Conservation (phyloP, 2,113 vertebrate genomes). For the Osmerus eperlanus region DNA sequence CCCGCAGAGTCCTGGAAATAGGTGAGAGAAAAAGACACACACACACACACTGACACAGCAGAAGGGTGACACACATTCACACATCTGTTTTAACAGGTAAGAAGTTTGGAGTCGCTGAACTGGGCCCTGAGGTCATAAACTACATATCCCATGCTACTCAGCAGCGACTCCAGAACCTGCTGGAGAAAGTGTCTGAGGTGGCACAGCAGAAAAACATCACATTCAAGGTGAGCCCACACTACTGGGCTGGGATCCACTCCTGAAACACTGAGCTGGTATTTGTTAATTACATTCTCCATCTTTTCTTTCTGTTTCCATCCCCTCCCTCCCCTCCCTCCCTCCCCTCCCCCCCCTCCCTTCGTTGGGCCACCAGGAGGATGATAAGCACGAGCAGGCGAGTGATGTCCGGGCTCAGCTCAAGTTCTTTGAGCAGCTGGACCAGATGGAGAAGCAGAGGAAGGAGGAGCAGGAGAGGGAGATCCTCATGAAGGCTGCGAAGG, state of each 20-base stretch:
- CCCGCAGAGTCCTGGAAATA: slow-evolving; percentile 84
- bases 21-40: slow-evolving; percentile 61
- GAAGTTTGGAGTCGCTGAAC: slow-evolving; percentile 84
- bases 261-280: not conserved
- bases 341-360: not conserved
- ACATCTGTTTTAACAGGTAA: slow-evolving; percentile 70
- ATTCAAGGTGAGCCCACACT: slow-evolving; percentile 77
- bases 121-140: slow-evolving; percentile 85
- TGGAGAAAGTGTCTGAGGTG: slow-evolving; percentile 84
- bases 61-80: not conserved
- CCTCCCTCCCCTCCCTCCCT: not conserved
- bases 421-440: slow-evolving; percentile 91
- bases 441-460: slow-evolving; percentile 89
- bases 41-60: not conserved
- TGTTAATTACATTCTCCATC: not conserved
- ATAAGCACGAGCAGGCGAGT: slow-evolving; percentile 78
- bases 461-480: slow-evolving; percentile 92
- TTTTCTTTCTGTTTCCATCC: no score
- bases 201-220: slow-evolving; percentile 86
- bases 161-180: slow-evolving; percentile 83
- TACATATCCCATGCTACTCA: slow-evolving; percentile 88
- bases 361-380: slow-evolving; percentile 77
- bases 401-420: slow-evolving; percentile 86
- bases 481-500: slow-evolving; percentile 89
- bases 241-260: not conserved